Evolutionary conservation across 2,888 invertebrate species (phyloP).

Genomic region (Watsonalla binaria): DNA sequence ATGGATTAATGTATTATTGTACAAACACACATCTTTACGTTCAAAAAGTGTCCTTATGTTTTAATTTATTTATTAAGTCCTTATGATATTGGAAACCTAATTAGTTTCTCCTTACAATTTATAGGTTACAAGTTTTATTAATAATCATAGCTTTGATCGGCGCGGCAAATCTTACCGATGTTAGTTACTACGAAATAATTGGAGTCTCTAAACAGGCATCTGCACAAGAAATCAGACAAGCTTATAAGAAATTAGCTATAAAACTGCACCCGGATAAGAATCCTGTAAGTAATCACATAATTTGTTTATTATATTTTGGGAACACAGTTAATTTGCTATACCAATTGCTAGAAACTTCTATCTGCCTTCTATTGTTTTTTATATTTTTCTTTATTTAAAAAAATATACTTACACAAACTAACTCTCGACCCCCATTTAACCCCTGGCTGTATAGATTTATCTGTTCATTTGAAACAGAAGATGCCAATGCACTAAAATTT

Average conservation of each 20-base stretch:
- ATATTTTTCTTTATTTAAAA: too few relatives aligned
- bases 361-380: too few relatives aligned
- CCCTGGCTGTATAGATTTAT: too few relatives aligned
- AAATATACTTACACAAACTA: too few relatives aligned
- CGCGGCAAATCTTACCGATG: conserved; percentile 46
- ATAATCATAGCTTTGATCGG: conserved; percentile 32
- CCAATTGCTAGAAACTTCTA: background rate
- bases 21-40: background rate
- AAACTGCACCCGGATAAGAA: conserved; percentile 88
- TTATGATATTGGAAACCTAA: too few relatives aligned
- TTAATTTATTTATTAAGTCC: too few relatives aligned
- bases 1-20: conserved; percentile 1
- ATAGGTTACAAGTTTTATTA: conserved; percentile 45
- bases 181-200: conserved; percentile 81
- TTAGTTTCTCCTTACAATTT: conserved; percentile 9
- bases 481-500: too few relatives aligned
- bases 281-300: conserved; percentile 56
- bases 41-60: background rate
- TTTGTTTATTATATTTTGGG: background rate
- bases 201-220: conserved; percentile 83
- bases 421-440: too few relatives aligned
- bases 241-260: conserved; percentile 87
- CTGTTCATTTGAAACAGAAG: too few relatives aligned
- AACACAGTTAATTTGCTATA: too few relatives aligned
- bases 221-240: conserved; percentile 84